Base-by-base conservation (phyloP, 2,113 vertebrate genomes). In the Oncorhynchus keta region DNA sequence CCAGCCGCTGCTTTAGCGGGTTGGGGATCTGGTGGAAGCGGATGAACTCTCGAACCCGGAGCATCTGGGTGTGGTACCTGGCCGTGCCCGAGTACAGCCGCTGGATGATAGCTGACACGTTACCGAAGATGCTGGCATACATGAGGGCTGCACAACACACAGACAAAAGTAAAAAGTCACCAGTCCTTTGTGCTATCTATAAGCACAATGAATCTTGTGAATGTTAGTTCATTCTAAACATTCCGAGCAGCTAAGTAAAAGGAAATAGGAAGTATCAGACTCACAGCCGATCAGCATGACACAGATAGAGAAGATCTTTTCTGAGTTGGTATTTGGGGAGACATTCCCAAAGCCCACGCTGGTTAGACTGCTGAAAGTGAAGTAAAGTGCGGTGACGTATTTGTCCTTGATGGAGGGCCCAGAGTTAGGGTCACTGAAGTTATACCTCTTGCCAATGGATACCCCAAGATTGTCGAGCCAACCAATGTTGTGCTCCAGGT, bases 221-320 rank as follows among this genome's bases (percentile, higher is more conserved):
- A 22, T 9, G 59, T 5, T 45, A 45, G 39, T 45, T 45, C 2
- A 45, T 45, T 39, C 35, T 39, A 28, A 51, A 14, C 13, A 16
- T 61, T 62, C n/a, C 2, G 20, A 62, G 59, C 8, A 66, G 4
- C 12, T 45, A 12, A 45, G 39, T 45, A 45, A 12, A 45, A 45
- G 39, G 2, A 45, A 45, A 9, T 12, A 11, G 39, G 39, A 45
- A 67, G 65, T 67, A 67, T 5, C 12, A 80, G 83, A 99, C 98
- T 99, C 94, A 99, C 98, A 99, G 89, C 98, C 98, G 87, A 99
- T 99, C 90, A 99, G 85, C 97, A 99, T 99, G 91, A 99, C 97
- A 84, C 97, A 99, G 89, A 99, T 99, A 82, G 97, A 99, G 89
- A 99, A 99, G 83, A 99, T 97, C 94, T 99, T 99, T 92, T 99